Evolutionary conservation across 2,113 vertebrate species (phyloP), one percentile per base, ranked within the genome.

Genomic region (Rhegmatorhina hoffmannsi): DNA sequence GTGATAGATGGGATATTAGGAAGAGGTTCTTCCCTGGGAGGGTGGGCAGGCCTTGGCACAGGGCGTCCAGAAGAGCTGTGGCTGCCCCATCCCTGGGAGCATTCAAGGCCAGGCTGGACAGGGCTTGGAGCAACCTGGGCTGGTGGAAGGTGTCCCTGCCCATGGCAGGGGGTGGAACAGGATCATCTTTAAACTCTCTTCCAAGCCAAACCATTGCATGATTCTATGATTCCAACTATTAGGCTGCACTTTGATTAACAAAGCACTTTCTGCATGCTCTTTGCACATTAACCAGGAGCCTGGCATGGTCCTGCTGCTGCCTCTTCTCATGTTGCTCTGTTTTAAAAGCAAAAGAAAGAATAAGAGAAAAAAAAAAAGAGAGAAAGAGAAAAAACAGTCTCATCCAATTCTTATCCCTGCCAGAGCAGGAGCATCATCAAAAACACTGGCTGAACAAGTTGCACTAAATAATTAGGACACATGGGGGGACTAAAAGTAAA

Each of bases 391-490:
- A 86, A 80, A 10, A 5, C 7, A 56, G 26, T 18, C 34, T 80
- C 13, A 53, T 49, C 46, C 7, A 2, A 58, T 43, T 50, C 34
- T 58, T 53, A 38, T 31, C 75, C 55, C 72, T 74, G 50, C 17
- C 50, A 59, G 44, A 49, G 31, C 47, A 26, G 1, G 2, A 84
- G 43, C 56, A 46, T 64, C 84, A 76, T 89, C 74, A 78, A 75
- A 89, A 78, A 31, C 78, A 63, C 20, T 4, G 47, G 38, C 56
- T 77, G 87, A 95, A 69, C 1, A 6, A 69, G 84, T 59, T 96
- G 93, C 92, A 81, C 88, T 94, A 94, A 95, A 90, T 93, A 96
- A 96, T 94, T 66, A 95, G 93, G 90, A 92, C 84, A 80, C 87
- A 83, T 44, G 85, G 82, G 67, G 92, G 93, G 93, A 94, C 81